Base-by-base conservation (phyloP, 2,797 vertebrate genomes). In the Okamejei kenojei region DNA sequence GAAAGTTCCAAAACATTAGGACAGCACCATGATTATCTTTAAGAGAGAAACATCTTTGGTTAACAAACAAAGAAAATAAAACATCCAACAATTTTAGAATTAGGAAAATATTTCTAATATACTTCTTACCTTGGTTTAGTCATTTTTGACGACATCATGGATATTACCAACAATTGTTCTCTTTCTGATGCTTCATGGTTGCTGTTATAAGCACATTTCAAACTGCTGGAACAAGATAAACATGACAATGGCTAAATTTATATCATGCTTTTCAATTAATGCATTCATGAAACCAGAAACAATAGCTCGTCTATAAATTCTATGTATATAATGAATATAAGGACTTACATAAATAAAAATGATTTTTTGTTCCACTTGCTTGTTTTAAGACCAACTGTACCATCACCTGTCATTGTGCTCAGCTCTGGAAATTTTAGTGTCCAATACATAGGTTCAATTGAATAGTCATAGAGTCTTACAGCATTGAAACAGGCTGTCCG, bases 1-100 rank as follows among this genome's bases (percentile, higher is more conserved):
- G 94, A 96, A 95, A 96, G 95, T 95, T 95, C 93, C 95, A 95
- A 95, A 93, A 95, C 95, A 93, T 96, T 74, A 92, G 45, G 95
- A 96, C 95, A 97, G 97, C 96, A 98, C 97, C 96, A 95, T 95
- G 94, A 94, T 96, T 95, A 96, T 96, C 96, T 93, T 93, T 93
- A 76, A 86, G 93, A 94, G n/a, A 84, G 11, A 8, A 76, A 1
- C 93, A 93, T 93, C 82, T 76, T 93, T 94, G 88, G 15, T 6
- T 94, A 32, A 93, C 93, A 38, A 35, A 15, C 58, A 26, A 21
- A 92, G 58, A 73, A 74, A 15, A 26, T 45, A 45, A 54, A 74
- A 90, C 15, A 17, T 6, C 6, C 17, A 19, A 26, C 45, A 45
- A 91, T 93, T 93, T 21, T 74, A 5, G 0, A 54, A 54, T 90